Evolutionary conservation across 2,113 vertebrate genomes (phyloP).

Genomic region (Thomomys bottae): DNA sequence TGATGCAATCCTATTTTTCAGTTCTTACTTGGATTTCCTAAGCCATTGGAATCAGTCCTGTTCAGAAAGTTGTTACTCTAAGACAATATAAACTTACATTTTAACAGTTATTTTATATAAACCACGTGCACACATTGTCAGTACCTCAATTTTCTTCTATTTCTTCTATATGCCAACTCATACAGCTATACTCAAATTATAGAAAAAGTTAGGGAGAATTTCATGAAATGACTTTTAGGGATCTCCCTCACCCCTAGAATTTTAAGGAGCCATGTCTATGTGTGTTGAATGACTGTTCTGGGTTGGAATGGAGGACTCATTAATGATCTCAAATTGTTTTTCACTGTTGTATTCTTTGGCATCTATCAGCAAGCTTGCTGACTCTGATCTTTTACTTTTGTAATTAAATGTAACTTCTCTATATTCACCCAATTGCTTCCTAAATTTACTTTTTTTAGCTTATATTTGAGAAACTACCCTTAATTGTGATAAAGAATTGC

Average conservation of each 20-base stretch:
- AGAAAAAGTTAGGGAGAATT: slow-evolving; percentile 1
- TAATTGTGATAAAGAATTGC: not conserved
- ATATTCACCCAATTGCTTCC: not conserved
- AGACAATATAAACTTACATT: too few species aligned
- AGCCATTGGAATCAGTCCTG: too few species aligned
- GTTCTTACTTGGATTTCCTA: too few species aligned
- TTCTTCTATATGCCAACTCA: not conserved
- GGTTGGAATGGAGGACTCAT: not conserved
- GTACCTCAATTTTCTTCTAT: not conserved
- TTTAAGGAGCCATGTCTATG: not conserved
- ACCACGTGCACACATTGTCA: not conserved
- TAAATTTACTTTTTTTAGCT: not conserved
- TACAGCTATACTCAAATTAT: not conserved
- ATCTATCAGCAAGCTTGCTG: not conserved
- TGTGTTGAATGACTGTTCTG: not conserved
- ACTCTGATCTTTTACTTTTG: not conserved
- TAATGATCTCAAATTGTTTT: not conserved
- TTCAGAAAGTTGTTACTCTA: too few species aligned
- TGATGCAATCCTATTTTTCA: too few species aligned
- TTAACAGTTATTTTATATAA: not conserved
- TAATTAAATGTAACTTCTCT: not conserved
- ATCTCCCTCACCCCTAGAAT: not conserved
- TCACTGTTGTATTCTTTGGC: not conserved
- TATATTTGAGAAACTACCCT: not conserved
- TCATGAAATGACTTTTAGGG: slow-evolving; percentile 19